Base-by-base conservation (phyloP, 2,113 vertebrate genomes). In the Takifugu flavidus region DNA sequence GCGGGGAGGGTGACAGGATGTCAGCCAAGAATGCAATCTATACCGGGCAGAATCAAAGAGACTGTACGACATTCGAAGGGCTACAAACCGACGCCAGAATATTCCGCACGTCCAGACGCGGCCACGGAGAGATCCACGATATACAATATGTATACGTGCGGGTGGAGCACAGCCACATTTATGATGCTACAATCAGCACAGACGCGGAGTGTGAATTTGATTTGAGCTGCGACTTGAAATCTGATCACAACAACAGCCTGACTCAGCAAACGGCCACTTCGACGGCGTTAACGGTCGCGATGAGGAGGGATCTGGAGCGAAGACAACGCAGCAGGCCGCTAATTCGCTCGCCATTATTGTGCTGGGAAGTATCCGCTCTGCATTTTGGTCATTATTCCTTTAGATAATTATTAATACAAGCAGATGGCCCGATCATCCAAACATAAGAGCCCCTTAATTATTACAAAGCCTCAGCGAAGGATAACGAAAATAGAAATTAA, bases 231-330 rank as follows among this genome's bases (percentile, higher is more conserved):
- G 74, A 77, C 84, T 78, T 84, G 79, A 88, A 87, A 87, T 84
- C 73, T 82, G 75, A 86, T 88, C 61, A 78, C 70, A 77, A 78
- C 85, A 82, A 82, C 76, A 85, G 79, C 80, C 87, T 74, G 80
- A 80, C 67, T 80, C 65, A 70, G 80, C 62, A 76, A 79, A 42
- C 46, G 70, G 75, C 65, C 63, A 74, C 80, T 85, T 77, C 76
- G 67, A 70, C 70, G 63, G 65, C 72, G 78, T 76, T 82, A 79
- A 80, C 70, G 68, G 70, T 69, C 77, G 71, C 57, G 72, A 53
- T 47, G 47, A 43, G 53, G 75, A 58, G 39, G 55, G 52, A 58
- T 71, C 29, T 67, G 49, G 58, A 69, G 68, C 65, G 11, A 62
- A 27, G 54, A 58, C 53, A 13, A 64, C 52, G 29, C 25, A n/a